Evolutionary conservation across 2,797 vertebrate species (phyloP), one percentile per base, ranked within the genome.

Genomic region (Ptychobarbus kaznakovi): DNA sequence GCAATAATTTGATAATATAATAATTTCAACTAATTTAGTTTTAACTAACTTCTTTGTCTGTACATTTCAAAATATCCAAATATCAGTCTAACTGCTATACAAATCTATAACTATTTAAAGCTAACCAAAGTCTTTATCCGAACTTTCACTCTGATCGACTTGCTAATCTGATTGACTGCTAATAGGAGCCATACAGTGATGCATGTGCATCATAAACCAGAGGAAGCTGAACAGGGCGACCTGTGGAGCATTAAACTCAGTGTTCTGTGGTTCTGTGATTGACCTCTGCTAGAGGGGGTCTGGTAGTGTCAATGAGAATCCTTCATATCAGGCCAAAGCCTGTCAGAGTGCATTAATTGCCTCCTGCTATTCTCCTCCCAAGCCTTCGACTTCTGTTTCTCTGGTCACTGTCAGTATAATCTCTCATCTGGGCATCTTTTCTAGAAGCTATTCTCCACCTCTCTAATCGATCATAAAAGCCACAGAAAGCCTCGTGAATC

Each of bases 261-360:
- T 80, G 85, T 81, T 78, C 82, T 66, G 25, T 58, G 70, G 18
- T 75, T 51, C 73, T 84, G 83, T 72, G 78, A 70, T 75, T 46
- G 78, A 88, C 86, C 81, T 87, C 77, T n/a, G 74, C 73, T 77
- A 22, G 51, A 86, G 81, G 83, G 65, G 63, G 80, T 82, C 76
- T 83, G 69, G 25, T 74, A 77, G 56, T 79, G 82, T 85, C 87
- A 80, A 74, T 80, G 56, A 78, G 32, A 86, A 72, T 76, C 78
- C 75, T 38, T 85, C 73, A 79, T 73, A 69, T 85, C 61, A 75
- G 44, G 82, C 82, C 75, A 80, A 88, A 22, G 58, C 38, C 51
- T 80, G 81, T 81, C 87, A 84, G 11, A 81, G 20, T 35, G 61
- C 46, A 87, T 82, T 69, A 72, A 80, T 44, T 68, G 80, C 70